Base-by-base conservation (phyloP, 2,113 vertebrate species). In the Rhynchomys soricoides region DNA sequence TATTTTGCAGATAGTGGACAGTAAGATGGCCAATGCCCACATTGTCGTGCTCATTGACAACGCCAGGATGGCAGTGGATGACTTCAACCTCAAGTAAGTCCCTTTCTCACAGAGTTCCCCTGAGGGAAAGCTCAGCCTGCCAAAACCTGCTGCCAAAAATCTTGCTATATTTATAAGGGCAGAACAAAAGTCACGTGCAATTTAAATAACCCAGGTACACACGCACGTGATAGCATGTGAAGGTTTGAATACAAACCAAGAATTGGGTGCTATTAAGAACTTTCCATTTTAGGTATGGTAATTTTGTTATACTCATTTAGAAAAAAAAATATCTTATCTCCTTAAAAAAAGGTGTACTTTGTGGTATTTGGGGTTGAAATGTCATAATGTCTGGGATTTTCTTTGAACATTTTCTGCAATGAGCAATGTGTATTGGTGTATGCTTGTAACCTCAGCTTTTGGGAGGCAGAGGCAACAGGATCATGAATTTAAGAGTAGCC, bases 41-140 rank as follows among this genome's bases (percentile, higher is more conserved):
- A 97, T 99, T 81, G 94, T 98, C 13, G 95, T 99, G 29, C 98
- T 99, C 88, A 98, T 99, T 3, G 99, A 99, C 98, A 99, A 99
- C 0, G 99, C 99, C 31, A 98, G 96, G 95, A 98, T 99, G 97
- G 99, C 99, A 12, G 97, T 98, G 26, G 99, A 99, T 68, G 98
- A 99, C 98, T 99, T 99, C 97, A 98, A 96, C 86, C 97, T 98
- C 97, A 99, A 99, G 99, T 99, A 98, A 98, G 98, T 86, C 73
- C 83, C 95, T 95, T 93, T 95, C 75, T 95, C 31, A 12, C 85
- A 74, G 91, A 31, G 86, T 73, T 4, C 3, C 34, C 3, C 0
- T 5, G 22, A 11, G 37, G 68, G 13, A 52, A 43, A 57, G 45
- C 68, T 85, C 45, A 43, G 34, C 90, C 62, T 57, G 34, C 66